Conservation (phyloP, 92 coral and sea anemone genomes). For the Actinostola sp. region DNA sequence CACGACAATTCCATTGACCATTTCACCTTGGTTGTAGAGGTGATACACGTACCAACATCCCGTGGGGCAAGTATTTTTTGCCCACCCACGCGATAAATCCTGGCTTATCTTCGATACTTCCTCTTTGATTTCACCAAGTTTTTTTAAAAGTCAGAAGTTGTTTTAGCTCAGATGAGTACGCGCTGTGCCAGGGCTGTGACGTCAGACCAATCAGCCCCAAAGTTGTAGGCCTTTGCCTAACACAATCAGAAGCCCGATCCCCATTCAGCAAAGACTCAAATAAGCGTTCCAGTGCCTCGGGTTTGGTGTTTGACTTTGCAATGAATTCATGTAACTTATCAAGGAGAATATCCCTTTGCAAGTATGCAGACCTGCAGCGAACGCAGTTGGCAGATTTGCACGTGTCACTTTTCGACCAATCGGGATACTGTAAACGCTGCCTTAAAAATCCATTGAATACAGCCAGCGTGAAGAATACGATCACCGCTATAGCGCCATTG, state of each 20-base stretch:
- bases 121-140: constrained; percentile 42
- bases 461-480: constrained; percentile 31
- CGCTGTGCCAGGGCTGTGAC: constrained; percentile 63
- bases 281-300: constrained; percentile 44
- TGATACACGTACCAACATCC: constrained; percentile 86
- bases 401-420: constrained; percentile 8
- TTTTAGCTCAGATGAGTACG: constrained; percentile 14
- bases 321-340: constrained; percentile 54
- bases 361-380: constrained; percentile 44
- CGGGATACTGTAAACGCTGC: constrained; percentile 24
- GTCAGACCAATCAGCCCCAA: constrained; percentile 60
- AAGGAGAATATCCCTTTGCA: constrained; percentile 35
- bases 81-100: constrained; percentile 68
- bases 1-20: constrained; percentile 58
- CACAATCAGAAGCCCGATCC: constrained; percentile 11
- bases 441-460: constrained; percentile 40
- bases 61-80: constrained; percentile 57
- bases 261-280: constrained; percentile 33
- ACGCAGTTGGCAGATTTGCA: constrained; percentile 63
- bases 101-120: constrained; percentile 56
- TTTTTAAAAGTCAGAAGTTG: constrained; percentile 34
- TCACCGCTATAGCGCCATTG: constrained; percentile 56
- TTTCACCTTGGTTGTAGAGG: constrained; percentile 81
- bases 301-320: constrained; percentile 11
- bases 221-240: constrained; percentile 77